Evolutionary conservation across 2,888 invertebrate species (phyloP).

Genomic region (Acanthosepion esculentum): DNA sequence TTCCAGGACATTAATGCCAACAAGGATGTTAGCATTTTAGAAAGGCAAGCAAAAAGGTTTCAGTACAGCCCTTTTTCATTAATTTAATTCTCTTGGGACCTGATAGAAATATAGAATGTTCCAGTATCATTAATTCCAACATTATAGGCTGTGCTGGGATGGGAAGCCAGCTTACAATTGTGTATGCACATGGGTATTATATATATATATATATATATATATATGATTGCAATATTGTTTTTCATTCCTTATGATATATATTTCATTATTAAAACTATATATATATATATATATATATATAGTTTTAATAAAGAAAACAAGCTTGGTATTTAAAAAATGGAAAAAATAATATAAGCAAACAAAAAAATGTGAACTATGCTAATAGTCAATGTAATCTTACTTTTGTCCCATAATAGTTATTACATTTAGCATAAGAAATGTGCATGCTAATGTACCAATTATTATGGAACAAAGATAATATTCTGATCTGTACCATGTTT

Average conservation of each 20-base stretch:
- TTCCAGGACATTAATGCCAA: not conserved
- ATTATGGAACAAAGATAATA: too few relatives aligned
- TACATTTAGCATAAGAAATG: too few relatives aligned
- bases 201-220: not conserved
- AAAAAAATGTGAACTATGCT: too few relatives aligned
- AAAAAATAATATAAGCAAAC: too few relatives aligned
- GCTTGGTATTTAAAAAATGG: too few relatives aligned
- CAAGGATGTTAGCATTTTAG: not conserved
- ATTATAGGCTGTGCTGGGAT: not conserved
- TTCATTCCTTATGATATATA: not conserved
- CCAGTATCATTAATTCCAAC: not conserved
- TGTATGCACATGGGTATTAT: not conserved
- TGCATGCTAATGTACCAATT: too few relatives aligned
- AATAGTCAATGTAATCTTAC: too few relatives aligned
- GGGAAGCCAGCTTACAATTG: not conserved
- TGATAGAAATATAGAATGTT: not conserved
- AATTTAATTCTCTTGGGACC: not conserved
- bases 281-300: too few relatives aligned
- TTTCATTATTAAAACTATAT: too few relatives aligned
- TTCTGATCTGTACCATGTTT: too few relatives aligned
- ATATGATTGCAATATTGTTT: not conserved
- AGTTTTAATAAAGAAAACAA: too few relatives aligned
- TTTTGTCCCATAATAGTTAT: too few relatives aligned
- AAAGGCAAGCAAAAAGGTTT: not conserved
- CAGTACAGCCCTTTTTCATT: not conserved